Base-by-base conservation (phyloP, 2,888 invertebrate genomes). In the Empis stercorea region DNA sequence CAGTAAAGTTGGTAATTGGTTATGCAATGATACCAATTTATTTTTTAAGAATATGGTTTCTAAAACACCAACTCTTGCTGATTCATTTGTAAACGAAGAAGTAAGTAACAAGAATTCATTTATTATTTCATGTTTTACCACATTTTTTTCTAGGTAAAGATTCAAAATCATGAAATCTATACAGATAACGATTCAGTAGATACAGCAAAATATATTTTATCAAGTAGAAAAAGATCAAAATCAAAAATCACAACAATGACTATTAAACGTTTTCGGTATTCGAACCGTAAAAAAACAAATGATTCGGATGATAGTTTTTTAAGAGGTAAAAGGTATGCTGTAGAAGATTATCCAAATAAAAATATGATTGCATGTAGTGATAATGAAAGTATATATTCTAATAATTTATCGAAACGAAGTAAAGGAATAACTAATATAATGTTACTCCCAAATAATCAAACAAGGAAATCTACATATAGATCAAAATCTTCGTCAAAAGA, bases 181-280 rank as follows among this genome's bases (percentile, higher is more conserved):
- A 38, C 43, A 1, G 46, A 46, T 20, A 23, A 42, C n/a, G 43
- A 43, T 2, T 50, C 50, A 10, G 50, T 52, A 3, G 48, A 50
- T 23, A 52, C 52, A 6, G 52, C 48, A 2, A 48, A 49, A 44
- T 52, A 52, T 47, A 52, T 52, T 43, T 43, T 49, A n/a, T 50
- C 52, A n/a, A 52, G 50, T 45, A 30, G 44, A 15, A 52, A 52
- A 17, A 41, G 37, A 4, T 45, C 30, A 30, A 36, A 27, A 27
- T 27, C 45, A 0, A 41, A 43, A 17, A 32, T 42, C 3, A 41
- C 27, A 2, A 44, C 46, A 15, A 50, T 50, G 49, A 50, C 50
- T 11, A 52, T 52, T 15, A 52, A 52, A 40, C 20, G 42, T 10
- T 52, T 40, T 43, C 46, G 51, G 20, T 48, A 32, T 37, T 47